Percentiles rank a stretch among this genome's conserved stretches.
Conservation (phyloP, 2,888 invertebrate genomes). For the Xestia rhomboidea region DNA sequence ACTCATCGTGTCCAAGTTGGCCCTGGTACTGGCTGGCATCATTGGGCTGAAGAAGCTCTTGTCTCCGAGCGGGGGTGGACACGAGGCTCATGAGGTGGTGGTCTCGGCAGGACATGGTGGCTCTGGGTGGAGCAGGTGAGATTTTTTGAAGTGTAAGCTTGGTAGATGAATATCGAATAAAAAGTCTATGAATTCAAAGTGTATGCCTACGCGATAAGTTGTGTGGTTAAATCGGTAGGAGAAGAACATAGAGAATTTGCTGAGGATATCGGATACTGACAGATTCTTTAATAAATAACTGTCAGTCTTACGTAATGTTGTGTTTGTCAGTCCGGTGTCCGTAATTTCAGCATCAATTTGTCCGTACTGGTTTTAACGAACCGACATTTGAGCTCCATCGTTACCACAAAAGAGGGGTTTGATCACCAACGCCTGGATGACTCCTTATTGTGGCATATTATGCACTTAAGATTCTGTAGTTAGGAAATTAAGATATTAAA, state of each 20-base stretch:
- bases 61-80: constrained; percentile 92
- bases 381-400: not conserved
- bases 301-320: not conserved
- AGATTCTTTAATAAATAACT: not conserved
- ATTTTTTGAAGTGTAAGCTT: not conserved
- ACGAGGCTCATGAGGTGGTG: constrained; percentile 93
- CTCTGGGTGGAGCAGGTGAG: constrained; percentile 93
- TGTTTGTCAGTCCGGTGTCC: not conserved
- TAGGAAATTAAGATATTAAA: constrained; percentile 5
- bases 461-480: not conserved
- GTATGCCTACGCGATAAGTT: not conserved
- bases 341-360: not conserved
- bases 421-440: not conserved
- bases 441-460: not conserved
- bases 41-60: constrained; percentile 96
- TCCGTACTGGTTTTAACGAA: not conserved
- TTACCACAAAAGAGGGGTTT: not conserved
- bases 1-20: constrained; percentile 95
- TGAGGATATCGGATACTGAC: not conserved
- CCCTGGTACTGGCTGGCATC: constrained; percentile 95
- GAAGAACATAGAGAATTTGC: not conserved
- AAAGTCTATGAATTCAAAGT: not conserved
- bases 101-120: constrained; percentile 92
- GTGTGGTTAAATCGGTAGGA: not conserved
- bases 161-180: not conserved